Evolutionary conservation across 1,140 invertebrate species (phyloP), one percentile per base, ranked within the genome.

Genomic region (Cecropterus lyciades): DNA sequence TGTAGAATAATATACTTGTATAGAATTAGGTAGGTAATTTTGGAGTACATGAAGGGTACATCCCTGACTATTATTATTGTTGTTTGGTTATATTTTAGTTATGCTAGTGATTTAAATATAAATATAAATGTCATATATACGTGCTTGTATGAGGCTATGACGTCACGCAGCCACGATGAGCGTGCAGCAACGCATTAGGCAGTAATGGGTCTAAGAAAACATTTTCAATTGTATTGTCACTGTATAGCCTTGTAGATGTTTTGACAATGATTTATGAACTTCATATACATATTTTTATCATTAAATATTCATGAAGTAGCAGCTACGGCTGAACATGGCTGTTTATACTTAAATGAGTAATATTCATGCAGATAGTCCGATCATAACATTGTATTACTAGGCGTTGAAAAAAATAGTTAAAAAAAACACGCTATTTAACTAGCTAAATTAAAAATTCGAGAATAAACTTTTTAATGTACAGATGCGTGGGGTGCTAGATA

Each of bases 201-300:
- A 43, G 40, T 43, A 43, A 43, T 43, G 40, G 1, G 13, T 43
- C 13, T 7, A 57, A 57, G 40, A 42, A 57, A 45, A 45, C 15
- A 55, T 8, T 24, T 49, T 24, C 46, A 24, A 16, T 49, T 49
- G 16, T 49, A 43, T 43, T 14, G 46, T 24, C 16, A 49, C 46
- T 27, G 20, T 49, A 6, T 14, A 43, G n/a, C 17, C 17, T 49
- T 49, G 46, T 24, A 49, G 16, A 8, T 49, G 16, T 49, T 49
- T 49, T 24, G 46, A 49, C 46, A 56, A 56, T 40, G 27, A 55
- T 55, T 55, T 37, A 55, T 37, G 27, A 16, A 16, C 24, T 13
- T 13, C 27, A 37, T 37, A 40, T 37, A 43, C 40, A 43, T 14
- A 43, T 43, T 43, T 43, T 14, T 1, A 6, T 14, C 13, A 43